Evolutionary conservation across 2,113 vertebrate species (phyloP).

Genomic region (Uria lomvia): DNA sequence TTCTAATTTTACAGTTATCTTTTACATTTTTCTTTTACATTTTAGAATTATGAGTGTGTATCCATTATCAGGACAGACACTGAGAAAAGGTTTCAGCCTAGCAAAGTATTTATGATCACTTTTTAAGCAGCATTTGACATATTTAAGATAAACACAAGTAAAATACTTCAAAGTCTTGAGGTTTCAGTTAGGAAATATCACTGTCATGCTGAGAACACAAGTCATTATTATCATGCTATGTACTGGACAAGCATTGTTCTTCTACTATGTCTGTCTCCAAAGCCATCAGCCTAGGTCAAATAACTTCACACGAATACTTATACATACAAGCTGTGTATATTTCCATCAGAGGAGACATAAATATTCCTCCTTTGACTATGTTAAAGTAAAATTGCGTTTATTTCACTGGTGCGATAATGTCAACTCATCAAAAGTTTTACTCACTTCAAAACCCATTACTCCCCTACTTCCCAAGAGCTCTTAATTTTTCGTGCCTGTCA

Average conservation of each 20-base stretch:
- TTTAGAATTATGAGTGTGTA: not conserved
- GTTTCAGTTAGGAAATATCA: not conserved
- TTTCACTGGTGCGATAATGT: not conserved
- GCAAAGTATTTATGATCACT: not conserved
- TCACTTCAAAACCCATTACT: not conserved
- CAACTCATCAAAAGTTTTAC: not conserved
- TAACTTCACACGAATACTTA: not conserved
- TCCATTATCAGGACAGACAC: not conserved
- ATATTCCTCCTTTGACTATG: not conserved
- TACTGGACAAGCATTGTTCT: not conserved
- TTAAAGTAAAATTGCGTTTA: not conserved
- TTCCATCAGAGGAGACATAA: not conserved
- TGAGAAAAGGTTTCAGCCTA: not conserved
- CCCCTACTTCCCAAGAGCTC: not conserved
- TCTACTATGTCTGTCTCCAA: not conserved
- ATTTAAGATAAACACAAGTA: not conserved
- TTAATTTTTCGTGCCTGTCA: slow-evolving; percentile 29
- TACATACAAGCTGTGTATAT: not conserved
- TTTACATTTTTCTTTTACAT: not conserved
- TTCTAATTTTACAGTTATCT: not conserved
- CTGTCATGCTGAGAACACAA: not conserved
- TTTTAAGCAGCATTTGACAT: not conserved
- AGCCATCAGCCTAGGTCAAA: not conserved
- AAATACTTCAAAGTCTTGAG: not conserved
- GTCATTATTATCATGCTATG: not conserved